Base-by-base conservation (phyloP, 2,797 vertebrate genomes). In the Yasuhikotakia modesta region DNA sequence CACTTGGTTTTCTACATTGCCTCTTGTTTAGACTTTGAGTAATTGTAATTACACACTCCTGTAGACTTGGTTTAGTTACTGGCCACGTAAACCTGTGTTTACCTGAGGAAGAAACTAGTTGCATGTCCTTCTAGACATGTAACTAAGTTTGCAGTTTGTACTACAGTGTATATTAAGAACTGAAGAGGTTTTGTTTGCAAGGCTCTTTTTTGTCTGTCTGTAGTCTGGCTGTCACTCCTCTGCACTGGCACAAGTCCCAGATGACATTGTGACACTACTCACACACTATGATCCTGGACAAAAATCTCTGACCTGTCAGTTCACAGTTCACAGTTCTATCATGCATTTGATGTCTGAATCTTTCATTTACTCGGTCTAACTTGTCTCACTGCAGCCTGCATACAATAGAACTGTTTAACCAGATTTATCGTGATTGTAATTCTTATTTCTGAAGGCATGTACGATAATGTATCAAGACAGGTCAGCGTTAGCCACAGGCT, bases 11-110 rank as follows among this genome's bases (percentile, higher is more conserved):
- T 30, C 13, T 22, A 58, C 10, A 5, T n/a, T 8, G 53, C 52
- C 12, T 58, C 27, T 50, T 77, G 57, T 63, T 78, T 70, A 53
- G 46, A 32, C 35, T 70, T 78, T 64, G 32, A 46, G 27, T 30
- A 21, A 58, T 19, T 69, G 13, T 16, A 58, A 48, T 60, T 52
- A 43, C 3, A 3, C 72, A 32, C 27, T 58, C 7, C 24, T 14
- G 43, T 68, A 58, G 35, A 58, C 68, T 48, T 0, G 17, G 8
- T 48, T 7, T 27, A 27, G 27, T 27, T 1, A 27, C 4, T 27
- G 2, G 27, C 27, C 27, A 77, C 66, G 4, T 11, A 55, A 55
- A 22, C 19, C 0, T 12, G 11, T 24, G 21, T 22, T 22, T 22
- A 6, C 22, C 10, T 24, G n/a, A 48, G 10, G 21, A 53, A 50